These are phyloP conservation scores for Holcopasites calliopsidis DNA, from an alignment of 1,140 invertebrate species.

Conservation along the genomic window DNA sequence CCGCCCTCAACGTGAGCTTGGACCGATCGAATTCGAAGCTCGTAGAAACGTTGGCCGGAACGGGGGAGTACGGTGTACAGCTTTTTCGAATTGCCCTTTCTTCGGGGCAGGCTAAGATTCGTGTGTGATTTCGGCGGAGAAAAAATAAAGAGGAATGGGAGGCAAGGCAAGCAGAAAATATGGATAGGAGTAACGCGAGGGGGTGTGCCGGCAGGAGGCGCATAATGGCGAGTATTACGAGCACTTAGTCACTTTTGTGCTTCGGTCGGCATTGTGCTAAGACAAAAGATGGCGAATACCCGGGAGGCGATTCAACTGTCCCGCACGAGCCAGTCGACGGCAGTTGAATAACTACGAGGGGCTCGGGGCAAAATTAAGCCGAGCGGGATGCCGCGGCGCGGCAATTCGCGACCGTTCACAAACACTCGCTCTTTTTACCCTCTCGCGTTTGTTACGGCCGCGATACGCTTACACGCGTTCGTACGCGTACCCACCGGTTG, in stretches of 20 bases:
- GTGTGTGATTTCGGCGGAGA: neutral
- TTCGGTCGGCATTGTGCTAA: slow-evolving; percentile 68
- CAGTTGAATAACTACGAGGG: slow-evolving; percentile 60
- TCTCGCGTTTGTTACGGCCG: slow-evolving; percentile 29
- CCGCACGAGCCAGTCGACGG: slow-evolving; percentile 58
- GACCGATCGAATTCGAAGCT: too few relatives aligned
- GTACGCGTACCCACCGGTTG: neutral
- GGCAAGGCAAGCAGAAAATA: neutral
- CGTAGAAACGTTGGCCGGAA: too few relatives aligned
- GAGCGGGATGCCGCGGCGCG: slow-evolving; percentile 43
- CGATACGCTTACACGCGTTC: slow-evolving; percentile 19
- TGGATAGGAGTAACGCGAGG: slow-evolving; percentile 17
- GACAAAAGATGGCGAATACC: slow-evolving; percentile 76
- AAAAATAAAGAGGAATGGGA: neutral
- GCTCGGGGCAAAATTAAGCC: slow-evolving; percentile 68
- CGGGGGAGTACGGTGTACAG: too few relatives aligned
- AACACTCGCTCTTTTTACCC: slow-evolving; percentile 21
- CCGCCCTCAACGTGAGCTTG: too few relatives aligned
- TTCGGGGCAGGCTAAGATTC: neutral
- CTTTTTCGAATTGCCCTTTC: too few relatives aligned
- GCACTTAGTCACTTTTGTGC: slow-evolving; percentile 78
- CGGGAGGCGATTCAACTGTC: slow-evolving; percentile 69
- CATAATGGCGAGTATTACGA: slow-evolving; percentile 75
- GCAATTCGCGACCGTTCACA: slow-evolving; percentile 46
- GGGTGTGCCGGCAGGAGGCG: slow-evolving; percentile 47